These are phyloP conservation scores for Crepidodera aurea DNA, from an alignment of 2,888 invertebrate genomes.

Conservation along the genomic window DNA sequence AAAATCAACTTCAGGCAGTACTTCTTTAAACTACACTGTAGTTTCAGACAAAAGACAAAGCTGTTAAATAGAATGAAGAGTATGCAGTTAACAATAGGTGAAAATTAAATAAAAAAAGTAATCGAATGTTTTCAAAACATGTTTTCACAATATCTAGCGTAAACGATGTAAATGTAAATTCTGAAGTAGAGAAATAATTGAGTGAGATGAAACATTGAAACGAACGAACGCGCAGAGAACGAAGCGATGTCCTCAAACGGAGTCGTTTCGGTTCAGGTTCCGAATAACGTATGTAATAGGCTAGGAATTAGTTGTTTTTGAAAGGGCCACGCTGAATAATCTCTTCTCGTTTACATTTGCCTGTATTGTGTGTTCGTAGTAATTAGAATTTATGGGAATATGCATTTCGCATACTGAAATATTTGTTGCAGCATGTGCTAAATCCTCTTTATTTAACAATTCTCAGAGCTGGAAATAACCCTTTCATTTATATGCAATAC, in stretches of 20 bases:
- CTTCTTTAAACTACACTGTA: no score
- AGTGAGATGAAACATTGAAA: conserved; percentile 14
- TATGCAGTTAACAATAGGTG: no score
- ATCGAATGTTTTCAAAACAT: neutral
- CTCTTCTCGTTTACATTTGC: conserved; percentile 34
- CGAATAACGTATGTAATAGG: conserved; percentile 22
- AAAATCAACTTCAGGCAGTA: no score
- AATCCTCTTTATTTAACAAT: conserved; percentile 37
- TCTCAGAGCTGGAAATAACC: conserved; percentile 26
- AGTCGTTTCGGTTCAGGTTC: conserved; percentile 20
- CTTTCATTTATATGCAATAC: conserved; percentile 33
- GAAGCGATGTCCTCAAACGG: conserved; percentile 8
- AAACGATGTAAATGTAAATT: conserved; percentile 1
- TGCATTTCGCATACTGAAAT: conserved; percentile 41
- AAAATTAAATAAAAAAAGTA: no score
- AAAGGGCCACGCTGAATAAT: conserved; percentile 31
- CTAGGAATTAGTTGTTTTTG: conserved; percentile 34
- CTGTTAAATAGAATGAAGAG: no score
- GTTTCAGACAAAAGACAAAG: no score
- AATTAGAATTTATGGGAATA: conserved; percentile 41
- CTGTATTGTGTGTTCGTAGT: conserved; percentile 31
- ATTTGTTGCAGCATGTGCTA: conserved; percentile 36
- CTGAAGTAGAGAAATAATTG: conserved; percentile 11
- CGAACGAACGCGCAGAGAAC: neutral
- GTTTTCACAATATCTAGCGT: neutral